Base-by-base conservation (phyloP, 2,113 vertebrate genomes). In the Elaphurus davidianus region DNA sequence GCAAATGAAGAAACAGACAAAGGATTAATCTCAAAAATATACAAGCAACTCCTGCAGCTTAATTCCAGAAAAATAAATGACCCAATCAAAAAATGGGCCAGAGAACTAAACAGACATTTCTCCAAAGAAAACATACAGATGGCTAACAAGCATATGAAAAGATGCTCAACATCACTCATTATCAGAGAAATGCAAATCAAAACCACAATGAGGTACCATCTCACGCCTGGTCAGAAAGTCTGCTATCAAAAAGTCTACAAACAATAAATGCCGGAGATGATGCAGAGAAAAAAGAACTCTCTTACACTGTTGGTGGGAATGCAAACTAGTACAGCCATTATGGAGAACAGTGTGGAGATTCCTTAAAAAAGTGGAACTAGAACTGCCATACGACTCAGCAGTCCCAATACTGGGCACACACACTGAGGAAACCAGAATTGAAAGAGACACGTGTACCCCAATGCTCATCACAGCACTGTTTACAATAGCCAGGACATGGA, bases 181-280 rank as follows among this genome's bases (percentile, higher is more conserved):
- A 64, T 9, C 33, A 64, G 33, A 64, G 62, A 64, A 64, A 64
- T 64, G 62, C 30, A 64, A 64, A 64, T 64, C 30, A 19, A 64
- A 64, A 64, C 57, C 57, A 59, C 7, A n/a, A 19, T 64, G 16
- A 19, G 16, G 62, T 64, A 64, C 62, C 62, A 64, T n/a, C 16
- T 64, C 33, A 64, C 0, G 0, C 33, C 0, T 50, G 0, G 15
- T n/a, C 62, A 64, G 33, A 64, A 64, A n/a, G 62, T 33, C 62
- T n/a, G 33, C 62, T n/a, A 67, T 67, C 62, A 16, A 67, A 67
- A 67, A n/a, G 62, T n/a, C 33, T 67, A n/a, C 33, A 67, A 67
- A 19, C 62, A n/a, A 67, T n/a, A 19, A 67, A 67, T 67, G 33
- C 33, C 19, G 3, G 33, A n/a, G 62, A 19, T 16, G 62, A 33